These are phyloP conservation scores for Phyllostomus hastatus DNA, from an alignment of 2,113 vertebrate genomes.

Conservation along the genomic window DNA sequence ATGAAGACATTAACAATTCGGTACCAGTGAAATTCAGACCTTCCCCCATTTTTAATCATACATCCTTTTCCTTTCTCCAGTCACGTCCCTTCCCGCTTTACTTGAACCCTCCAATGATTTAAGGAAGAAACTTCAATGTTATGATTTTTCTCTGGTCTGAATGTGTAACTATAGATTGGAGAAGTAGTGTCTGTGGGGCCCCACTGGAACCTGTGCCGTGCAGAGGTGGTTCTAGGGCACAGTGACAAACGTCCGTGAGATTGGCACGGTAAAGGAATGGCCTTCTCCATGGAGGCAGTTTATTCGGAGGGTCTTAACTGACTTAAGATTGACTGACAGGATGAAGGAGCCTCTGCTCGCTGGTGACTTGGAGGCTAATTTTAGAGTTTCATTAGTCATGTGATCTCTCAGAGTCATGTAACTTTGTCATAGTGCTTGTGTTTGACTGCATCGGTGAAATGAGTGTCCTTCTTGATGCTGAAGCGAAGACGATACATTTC, in stretches of 20 bases:
- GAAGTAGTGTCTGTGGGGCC: background rate
- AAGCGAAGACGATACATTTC: conserved; percentile 18
- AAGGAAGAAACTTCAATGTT: background rate
- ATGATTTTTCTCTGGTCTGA: background rate
- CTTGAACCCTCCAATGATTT: background rate
- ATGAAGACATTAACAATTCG: background rate
- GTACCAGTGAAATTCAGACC: background rate
- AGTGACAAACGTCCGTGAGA: background rate
- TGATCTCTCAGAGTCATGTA: background rate
- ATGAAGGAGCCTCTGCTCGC: background rate
- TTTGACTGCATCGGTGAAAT: conserved; percentile 44
- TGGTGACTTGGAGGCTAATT: conserved; percentile 23
- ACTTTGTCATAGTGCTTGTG: background rate
- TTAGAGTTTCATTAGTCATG: conserved; percentile 45
- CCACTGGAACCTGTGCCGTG: background rate
- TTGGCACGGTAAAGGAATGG: background rate
- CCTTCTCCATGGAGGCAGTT: conserved; percentile 4
- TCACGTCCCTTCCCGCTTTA: background rate
- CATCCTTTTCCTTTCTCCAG: background rate
- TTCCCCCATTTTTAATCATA: background rate
- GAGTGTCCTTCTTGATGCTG: background rate
- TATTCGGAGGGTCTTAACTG: conserved; percentile 45
- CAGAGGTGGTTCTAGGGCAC: background rate
- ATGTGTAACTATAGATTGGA: background rate
- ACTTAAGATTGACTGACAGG: conserved; percentile 50